Conservation (phyloP, 2,113 vertebrate genomes). For the Sturnus vulgaris region DNA sequence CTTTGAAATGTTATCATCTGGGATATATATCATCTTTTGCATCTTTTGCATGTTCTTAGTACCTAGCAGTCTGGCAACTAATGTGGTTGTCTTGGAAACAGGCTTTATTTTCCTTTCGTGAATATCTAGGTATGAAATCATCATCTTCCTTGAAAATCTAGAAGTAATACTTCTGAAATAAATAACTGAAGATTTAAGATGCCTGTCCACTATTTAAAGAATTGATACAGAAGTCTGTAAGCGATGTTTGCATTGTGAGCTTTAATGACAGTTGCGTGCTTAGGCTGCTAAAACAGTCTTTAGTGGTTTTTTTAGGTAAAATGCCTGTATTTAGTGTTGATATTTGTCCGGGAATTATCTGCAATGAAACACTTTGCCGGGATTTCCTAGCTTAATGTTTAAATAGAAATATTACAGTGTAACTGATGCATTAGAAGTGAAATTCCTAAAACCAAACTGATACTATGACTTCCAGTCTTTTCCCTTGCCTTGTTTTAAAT, state of each 20-base stretch:
- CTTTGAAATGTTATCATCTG: neutral
- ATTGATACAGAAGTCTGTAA: neutral
- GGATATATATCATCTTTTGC: neutral
- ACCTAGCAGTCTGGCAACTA: neutral
- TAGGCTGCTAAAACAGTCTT: neutral
- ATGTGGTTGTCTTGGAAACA: conserved; percentile 47
- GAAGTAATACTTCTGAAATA: neutral
- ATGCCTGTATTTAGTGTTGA: neutral
- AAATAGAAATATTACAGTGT: neutral
- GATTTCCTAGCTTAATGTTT: neutral
- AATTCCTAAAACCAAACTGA: neutral
- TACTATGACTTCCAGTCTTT: neutral
- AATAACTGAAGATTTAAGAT: neutral
- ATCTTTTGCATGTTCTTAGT: neutral
- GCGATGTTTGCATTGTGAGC: neutral
- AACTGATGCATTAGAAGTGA: neutral
- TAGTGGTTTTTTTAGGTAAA: neutral
- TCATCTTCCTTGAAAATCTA: neutral
- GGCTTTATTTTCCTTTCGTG: conserved; percentile 18
- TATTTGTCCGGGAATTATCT: neutral
- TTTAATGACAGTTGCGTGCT: neutral
- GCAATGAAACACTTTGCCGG: neutral
- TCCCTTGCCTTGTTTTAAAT: neutral
- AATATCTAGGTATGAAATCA: neutral
- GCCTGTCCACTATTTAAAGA: neutral